Evolutionary conservation across 2,888 invertebrate species (phyloP).

Genomic region (Drosophila prostipennis): DNA sequence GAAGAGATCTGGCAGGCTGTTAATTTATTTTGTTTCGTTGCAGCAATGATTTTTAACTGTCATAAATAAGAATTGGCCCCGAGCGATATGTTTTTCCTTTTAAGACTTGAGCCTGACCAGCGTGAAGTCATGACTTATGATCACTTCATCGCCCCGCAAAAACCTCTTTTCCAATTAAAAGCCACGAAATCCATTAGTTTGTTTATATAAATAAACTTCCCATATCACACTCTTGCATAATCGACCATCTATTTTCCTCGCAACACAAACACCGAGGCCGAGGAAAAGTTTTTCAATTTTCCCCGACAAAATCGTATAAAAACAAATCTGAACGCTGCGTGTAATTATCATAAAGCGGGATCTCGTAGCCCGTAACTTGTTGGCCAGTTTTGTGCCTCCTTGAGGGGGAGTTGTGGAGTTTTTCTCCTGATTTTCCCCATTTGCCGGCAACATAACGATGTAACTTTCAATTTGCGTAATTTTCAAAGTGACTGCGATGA

Average conservation of each 20-base stretch:
- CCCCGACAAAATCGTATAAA: conserved; percentile 60
- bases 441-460: conserved; percentile 59
- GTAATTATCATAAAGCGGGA: conserved; percentile 76
- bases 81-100: neutral
- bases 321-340: conserved; percentile 58
- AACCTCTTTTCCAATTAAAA: conserved; percentile 26
- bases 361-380: conserved; percentile 68
- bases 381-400: neutral
- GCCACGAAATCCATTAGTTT: conserved; percentile 53
- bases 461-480: conserved; percentile 79
- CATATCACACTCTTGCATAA: conserved; percentile 64
- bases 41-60: neutral
- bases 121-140: conserved; percentile 9
- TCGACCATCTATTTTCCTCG: conserved; percentile 59
- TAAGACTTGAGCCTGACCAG: neutral
- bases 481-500: conserved; percentile 60
- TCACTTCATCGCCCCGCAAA: conserved; percentile 13
- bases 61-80: neutral
- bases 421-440: conserved; percentile 36
- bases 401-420: conserved; percentile 1
- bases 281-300: conserved; percentile 72
- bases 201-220: conserved; percentile 50
- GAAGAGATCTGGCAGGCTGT: neutral
- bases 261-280: conserved; percentile 19
- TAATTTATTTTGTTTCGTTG: neutral